A percentile compares a stretch with the other conserved stretches of the same genome.
Evolutionary conservation across 1,140 invertebrate genomes (phyloP).

Genomic region (Halictus rubicundus): DNA sequence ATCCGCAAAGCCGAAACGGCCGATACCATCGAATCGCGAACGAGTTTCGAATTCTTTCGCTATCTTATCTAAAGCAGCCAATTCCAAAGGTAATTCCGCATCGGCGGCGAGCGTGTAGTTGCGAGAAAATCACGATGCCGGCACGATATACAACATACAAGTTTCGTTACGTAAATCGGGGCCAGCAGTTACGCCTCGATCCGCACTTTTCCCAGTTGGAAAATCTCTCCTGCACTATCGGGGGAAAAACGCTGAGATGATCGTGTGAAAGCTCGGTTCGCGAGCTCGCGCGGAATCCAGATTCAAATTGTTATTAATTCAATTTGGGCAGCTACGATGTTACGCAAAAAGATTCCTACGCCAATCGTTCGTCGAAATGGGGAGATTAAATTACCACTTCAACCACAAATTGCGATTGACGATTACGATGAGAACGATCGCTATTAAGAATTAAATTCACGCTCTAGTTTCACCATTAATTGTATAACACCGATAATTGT

Average conservation of each 20-base stretch:
- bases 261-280: constrained; percentile 33
- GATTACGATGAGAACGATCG: too few species aligned
- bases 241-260: not conserved
- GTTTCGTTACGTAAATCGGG: constrained; percentile 39
- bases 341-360: too few species aligned
- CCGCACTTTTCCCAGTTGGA: constrained; percentile 23
- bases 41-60: not conserved
- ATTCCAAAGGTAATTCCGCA: not conserved
- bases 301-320: constrained; percentile 6
- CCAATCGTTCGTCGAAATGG: too few species aligned
- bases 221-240: not conserved
- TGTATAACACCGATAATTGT: too few species aligned
- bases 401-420: too few species aligned
- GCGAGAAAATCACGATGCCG: constrained; percentile 11
- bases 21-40: not conserved
- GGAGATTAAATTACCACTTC: too few species aligned
- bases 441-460: too few species aligned
- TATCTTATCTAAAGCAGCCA: not conserved
- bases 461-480: too few species aligned
- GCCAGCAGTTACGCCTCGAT: constrained; percentile 7
- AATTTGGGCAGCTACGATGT: not conserved
- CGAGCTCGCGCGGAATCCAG: constrained; percentile 11
- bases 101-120: not conserved
- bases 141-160: too few species aligned
- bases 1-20: not conserved